These are phyloP conservation scores for Papilio helenus DNA, from an alignment of 1,140 invertebrate species.

Conservation along the genomic window DNA sequence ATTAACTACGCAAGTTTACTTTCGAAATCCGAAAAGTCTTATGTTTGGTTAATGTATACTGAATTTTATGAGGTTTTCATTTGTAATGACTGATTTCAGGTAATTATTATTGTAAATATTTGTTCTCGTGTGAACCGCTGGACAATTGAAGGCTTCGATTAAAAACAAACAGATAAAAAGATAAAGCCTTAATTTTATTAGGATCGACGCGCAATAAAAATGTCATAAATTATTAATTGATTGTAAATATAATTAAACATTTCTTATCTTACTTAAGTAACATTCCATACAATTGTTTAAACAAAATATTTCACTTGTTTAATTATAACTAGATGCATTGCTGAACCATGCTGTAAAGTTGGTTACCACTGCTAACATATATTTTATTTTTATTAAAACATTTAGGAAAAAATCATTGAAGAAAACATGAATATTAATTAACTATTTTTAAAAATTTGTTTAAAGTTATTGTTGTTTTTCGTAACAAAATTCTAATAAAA, in stretches of 20 bases:
- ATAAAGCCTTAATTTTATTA: conserved; percentile 32
- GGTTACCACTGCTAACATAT: too few relatives aligned
- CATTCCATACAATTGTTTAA: too few relatives aligned
- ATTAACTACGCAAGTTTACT: not conserved
- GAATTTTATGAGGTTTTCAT: not conserved
- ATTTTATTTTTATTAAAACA: too few relatives aligned
- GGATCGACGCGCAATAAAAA: conserved; percentile 32
- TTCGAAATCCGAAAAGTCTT: not conserved
- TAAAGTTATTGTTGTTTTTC: too few relatives aligned
- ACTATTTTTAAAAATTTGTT: too few relatives aligned
- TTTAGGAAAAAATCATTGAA: too few relatives aligned
- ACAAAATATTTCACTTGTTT: too few relatives aligned
- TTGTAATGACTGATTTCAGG: not conserved
- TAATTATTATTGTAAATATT: conserved; percentile 7
- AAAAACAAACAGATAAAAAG: conserved; percentile 35
- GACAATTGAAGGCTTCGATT: conserved; percentile 31
- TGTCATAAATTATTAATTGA: conserved; percentile 38
- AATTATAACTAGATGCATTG: too few relatives aligned
- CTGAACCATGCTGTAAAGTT: too few relatives aligned
- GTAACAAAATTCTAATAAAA: too few relatives aligned
- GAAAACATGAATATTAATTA: too few relatives aligned
- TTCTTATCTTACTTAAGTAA: too few relatives aligned
- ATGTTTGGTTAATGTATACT: not conserved
- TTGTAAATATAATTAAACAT: conserved; percentile 14
- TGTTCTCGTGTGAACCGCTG: conserved; percentile 32